Evolutionary conservation across 2,113 vertebrate genomes (phyloP).

Genomic region (Mesoclemmys tuberculata): DNA sequence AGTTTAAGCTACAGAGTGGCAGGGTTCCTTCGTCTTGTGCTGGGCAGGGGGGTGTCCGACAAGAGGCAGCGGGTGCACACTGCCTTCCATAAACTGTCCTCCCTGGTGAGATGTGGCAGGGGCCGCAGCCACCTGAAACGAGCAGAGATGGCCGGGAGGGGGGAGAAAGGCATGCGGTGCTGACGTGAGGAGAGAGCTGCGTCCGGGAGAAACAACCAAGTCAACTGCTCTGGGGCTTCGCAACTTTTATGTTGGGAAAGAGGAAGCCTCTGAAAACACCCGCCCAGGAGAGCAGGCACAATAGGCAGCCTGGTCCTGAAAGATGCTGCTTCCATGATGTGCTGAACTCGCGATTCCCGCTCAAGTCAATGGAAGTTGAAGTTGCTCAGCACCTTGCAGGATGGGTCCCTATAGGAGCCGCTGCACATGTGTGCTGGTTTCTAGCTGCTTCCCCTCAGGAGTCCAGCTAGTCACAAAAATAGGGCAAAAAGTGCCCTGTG

Average conservation of each 20-base stretch:
- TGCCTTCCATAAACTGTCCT: not conserved
- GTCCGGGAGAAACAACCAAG: not conserved
- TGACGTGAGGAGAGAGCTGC: not conserved
- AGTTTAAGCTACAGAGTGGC: not conserved
- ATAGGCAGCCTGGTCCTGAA: not conserved
- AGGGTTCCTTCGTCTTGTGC: not conserved
- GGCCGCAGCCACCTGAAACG: no score
- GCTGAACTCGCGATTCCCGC: not conserved
- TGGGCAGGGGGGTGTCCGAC: not conserved
- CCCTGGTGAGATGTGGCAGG: not conserved
- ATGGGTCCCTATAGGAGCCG: not conserved
- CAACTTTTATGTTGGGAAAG: not conserved
- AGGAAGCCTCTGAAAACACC: not conserved
- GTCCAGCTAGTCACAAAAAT: not conserved
- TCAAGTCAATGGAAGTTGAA: not conserved
- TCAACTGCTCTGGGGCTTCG: not conserved
- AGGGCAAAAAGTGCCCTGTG: not conserved
- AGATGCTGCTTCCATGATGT: not conserved
- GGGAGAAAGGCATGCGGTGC: not conserved
- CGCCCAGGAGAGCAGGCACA: not conserved
- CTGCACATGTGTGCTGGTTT: not conserved
- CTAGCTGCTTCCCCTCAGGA: not conserved
- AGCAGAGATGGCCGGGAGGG: not conserved
- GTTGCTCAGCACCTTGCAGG: no score
- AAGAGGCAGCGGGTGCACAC: not conserved